Percentiles rank a stretch among this genome's conserved stretches.
These are phyloP conservation scores for Montipora efflorescens DNA, from an alignment of 64 coral and sea anemone species.

Conservation along the genomic window DNA sequence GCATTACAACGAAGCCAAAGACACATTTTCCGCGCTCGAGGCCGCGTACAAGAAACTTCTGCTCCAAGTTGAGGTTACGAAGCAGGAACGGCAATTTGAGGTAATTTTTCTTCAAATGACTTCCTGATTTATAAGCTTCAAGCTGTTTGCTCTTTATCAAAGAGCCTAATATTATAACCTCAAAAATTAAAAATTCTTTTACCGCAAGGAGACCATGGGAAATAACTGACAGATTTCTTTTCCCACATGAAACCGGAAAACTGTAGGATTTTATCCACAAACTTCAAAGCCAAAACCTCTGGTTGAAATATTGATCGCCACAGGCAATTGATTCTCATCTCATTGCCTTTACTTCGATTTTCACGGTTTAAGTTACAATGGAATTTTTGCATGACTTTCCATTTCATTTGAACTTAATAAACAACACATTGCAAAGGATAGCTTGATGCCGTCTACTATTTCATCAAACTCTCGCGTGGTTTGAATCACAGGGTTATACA, in stretches of 20 bases:
- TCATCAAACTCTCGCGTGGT: neutral
- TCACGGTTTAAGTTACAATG: neutral
- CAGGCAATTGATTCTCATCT: neutral
- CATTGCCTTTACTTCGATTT: neutral
- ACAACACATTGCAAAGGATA: too few species aligned
- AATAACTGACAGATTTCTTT: neutral
- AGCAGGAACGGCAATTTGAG: constrained; percentile 65
- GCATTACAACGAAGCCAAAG: constrained; percentile 81
- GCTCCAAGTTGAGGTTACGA: constrained; percentile 70
- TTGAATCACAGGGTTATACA: neutral
- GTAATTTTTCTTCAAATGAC: constrained; percentile 18
- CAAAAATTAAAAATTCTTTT: neutral
- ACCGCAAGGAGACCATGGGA: neutral
- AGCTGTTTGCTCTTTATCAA: neutral
- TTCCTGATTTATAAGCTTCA: neutral
- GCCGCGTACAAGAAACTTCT: constrained; percentile 85
- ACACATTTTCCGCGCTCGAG: constrained; percentile 87
- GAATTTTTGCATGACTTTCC: neutral
- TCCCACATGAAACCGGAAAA: too few species aligned
- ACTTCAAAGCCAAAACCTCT: neutral
- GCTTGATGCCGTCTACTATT: too few species aligned
- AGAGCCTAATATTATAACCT: neutral
- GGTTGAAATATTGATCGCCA: neutral
- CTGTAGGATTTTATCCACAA: neutral
- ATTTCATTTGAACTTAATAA: neutral